phyloP scores from a whole-genome alignment of 2,888 invertebrate genomes.

The Mesorhabditis spiculigera region DNA sequence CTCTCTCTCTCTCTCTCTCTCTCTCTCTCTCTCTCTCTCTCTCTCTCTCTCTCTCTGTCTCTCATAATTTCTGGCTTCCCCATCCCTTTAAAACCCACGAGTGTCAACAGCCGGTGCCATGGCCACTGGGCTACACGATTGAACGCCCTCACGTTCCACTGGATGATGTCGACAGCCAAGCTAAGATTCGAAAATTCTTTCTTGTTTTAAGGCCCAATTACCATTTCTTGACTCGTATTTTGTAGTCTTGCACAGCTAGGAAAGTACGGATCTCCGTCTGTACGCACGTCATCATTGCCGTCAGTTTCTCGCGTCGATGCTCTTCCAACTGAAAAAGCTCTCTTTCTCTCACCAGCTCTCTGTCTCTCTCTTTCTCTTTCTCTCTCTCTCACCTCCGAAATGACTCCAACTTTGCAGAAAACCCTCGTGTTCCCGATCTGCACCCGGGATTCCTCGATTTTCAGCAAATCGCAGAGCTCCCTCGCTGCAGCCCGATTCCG shows the following conservation, averaged over 20 bases:
- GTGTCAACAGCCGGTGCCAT: constrained; percentile 42
- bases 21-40: no score
- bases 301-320: constrained; percentile 22
- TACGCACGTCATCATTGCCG: constrained; percentile 29
- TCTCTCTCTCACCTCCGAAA: constrained; percentile 40
- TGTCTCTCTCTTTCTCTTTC: not conserved
- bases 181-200: constrained; percentile 18
- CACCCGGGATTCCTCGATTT: constrained; percentile 30
- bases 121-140: constrained; percentile 40
- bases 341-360: not conserved
- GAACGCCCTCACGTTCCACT: constrained; percentile 43
- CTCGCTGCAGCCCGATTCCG: not conserved
- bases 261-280: constrained; percentile 48
- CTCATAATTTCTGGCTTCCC: constrained; percentile 29
- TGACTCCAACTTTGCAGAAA: constrained; percentile 52
- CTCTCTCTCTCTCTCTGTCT: no score
- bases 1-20: no score
- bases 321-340: constrained; percentile 23
- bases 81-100: constrained; percentile 33
- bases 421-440: constrained; percentile 50
- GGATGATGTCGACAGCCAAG: constrained; percentile 33
- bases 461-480: constrained; percentile 19
- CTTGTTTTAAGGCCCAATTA: constrained; percentile 10
- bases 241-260: constrained; percentile 24
- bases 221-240: constrained; percentile 22